These are phyloP conservation scores for Nilaparvata lugens DNA, from an alignment of 1,140 invertebrate species.

Conservation along the genomic window DNA sequence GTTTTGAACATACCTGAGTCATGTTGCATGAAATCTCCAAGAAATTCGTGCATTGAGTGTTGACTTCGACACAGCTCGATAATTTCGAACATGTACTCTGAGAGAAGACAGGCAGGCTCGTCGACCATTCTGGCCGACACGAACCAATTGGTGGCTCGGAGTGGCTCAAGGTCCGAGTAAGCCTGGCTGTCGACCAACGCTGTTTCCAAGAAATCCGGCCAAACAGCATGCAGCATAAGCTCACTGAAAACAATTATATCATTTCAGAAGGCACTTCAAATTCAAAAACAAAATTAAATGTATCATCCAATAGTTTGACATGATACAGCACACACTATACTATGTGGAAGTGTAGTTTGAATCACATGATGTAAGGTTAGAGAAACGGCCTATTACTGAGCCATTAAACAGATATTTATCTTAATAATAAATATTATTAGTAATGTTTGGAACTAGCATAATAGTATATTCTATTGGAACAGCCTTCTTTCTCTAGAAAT, in stretches of 20 bases:
- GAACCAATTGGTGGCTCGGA: constrained; percentile 72
- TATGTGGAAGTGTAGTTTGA: too few species aligned
- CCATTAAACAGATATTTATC: too few species aligned
- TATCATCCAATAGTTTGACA: too few species aligned
- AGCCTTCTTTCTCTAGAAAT: too few species aligned
- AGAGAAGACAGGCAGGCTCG: constrained; percentile 53
- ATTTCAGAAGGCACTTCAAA: too few species aligned
- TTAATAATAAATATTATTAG: too few species aligned
- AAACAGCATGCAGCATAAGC: constrained; percentile 72
- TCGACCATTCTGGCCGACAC: constrained; percentile 49
- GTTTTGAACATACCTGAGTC: constrained; percentile 3
- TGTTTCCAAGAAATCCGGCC: constrained; percentile 77
- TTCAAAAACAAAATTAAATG: constrained; percentile 7
- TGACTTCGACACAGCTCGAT: constrained; percentile 38
- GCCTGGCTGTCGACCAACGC: constrained; percentile 78
- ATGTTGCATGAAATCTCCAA: constrained; percentile 40
- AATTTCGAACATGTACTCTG: constrained; percentile 51
- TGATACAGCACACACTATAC: too few species aligned
- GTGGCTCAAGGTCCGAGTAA: constrained; percentile 80
- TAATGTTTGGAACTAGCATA: too few species aligned
- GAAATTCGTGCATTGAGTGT: constrained; percentile 43
- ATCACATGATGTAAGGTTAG: too few species aligned
- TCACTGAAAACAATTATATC: constrained; percentile 52
- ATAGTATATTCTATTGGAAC: too few species aligned
- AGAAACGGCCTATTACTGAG: too few species aligned